These are phyloP conservation scores for Drosophila anomelani DNA, from an alignment of 2,888 invertebrate genomes.

Conservation along the genomic window DNA sequence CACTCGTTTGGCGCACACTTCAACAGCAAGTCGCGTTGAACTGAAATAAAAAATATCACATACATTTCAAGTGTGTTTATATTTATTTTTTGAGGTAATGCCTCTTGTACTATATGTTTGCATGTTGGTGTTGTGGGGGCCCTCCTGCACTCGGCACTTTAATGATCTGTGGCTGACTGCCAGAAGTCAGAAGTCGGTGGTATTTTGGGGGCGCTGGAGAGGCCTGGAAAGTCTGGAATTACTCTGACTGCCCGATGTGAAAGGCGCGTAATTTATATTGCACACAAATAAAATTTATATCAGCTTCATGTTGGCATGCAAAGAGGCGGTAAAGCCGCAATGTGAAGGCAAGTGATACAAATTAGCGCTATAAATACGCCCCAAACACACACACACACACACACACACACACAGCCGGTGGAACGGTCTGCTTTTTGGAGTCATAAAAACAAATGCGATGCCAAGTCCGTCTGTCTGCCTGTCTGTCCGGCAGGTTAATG, in stretches of 20 bases:
- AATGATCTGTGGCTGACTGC: constrained; percentile 59
- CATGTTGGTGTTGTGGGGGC: constrained; percentile 32
- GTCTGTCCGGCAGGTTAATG: constrained; percentile 58
- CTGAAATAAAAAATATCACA: constrained; percentile 22
- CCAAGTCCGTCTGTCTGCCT: constrained; percentile 20
- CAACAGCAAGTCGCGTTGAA: constrained; percentile 33
- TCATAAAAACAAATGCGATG: constrained; percentile 66
- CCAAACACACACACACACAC: constrained; percentile 15
- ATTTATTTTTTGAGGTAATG: constrained; percentile 1
- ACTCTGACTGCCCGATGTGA: constrained; percentile 14
- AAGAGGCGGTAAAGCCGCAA: constrained; percentile 13
- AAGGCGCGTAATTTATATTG: constrained; percentile 68
- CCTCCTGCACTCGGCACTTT: constrained; percentile 65
- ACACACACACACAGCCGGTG: constrained; percentile 6
- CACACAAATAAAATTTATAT: constrained; percentile 76
- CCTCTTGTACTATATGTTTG: neutral
- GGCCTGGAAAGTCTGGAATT: constrained; percentile 9
- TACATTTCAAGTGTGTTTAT: constrained; percentile 21
- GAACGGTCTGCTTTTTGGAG: constrained; percentile 27
- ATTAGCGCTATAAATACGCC: constrained; percentile 74
- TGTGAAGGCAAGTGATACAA: constrained; percentile 57
- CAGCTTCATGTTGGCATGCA: constrained; percentile 70
- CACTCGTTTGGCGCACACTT: constrained; percentile 62
- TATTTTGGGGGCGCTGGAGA: constrained; percentile 17
- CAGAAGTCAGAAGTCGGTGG: constrained; percentile 13